These are phyloP conservation scores for Dryobates pubescens DNA, from an alignment of 2,797 vertebrate species.

Conservation along the genomic window DNA sequence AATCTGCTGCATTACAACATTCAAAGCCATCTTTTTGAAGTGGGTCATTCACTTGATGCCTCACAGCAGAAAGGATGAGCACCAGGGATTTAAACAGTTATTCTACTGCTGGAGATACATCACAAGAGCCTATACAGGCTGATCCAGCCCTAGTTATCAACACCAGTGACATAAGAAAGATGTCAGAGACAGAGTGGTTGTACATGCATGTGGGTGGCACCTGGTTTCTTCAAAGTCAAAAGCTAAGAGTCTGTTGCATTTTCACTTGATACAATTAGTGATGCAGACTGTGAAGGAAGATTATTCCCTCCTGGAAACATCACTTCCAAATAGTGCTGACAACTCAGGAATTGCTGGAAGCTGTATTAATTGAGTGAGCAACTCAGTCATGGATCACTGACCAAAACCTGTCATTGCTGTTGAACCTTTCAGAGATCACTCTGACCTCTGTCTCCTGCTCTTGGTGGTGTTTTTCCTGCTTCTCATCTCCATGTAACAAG, in stretches of 20 bases:
- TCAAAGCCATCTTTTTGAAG: neutral
- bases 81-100: neutral
- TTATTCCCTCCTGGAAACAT: neutral
- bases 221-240: neutral
- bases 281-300: neutral
- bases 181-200: neutral
- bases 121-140: neutral
- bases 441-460: neutral
- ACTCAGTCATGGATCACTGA: neutral
- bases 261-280: neutral
- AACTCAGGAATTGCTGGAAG: neutral
- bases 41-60: neutral
- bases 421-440: neutral
- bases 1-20: neutral
- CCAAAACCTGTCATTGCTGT: neutral
- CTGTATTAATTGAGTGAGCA: neutral
- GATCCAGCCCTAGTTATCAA: neutral
- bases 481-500: neutral
- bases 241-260: neutral
- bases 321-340: neutral
- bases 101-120: neutral
- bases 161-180: neutral
- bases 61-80: neutral
- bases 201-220: accelerated
- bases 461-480: neutral